Base-by-base conservation (phyloP, 2,113 vertebrate species). In the Isichthys henryi region DNA sequence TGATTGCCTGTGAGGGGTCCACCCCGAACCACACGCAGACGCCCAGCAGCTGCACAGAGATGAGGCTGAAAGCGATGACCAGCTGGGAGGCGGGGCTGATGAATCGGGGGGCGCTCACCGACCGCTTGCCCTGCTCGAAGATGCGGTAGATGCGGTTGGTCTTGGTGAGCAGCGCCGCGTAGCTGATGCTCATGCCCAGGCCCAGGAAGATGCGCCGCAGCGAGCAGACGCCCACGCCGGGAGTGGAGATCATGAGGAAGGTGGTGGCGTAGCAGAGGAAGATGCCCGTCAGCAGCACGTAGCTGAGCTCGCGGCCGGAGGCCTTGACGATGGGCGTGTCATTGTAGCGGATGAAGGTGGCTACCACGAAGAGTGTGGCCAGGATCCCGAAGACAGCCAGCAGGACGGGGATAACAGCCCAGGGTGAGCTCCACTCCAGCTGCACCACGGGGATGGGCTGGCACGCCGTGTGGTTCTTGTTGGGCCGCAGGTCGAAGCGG, bases 81-180 rank as follows among this genome's bases (percentile, higher is more conserved):
- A 99, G 94, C 96, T 99, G 98, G 0, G 98, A 99, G 35, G 98
- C 97, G 0, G 98, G 98, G 93, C 97, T 99, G 95, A 99, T 99
- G 92, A 98, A 98, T 31, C 97, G 95, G 0, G 98, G 98, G 9
- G 97, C 97, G 0, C 97, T 98, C 90, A 99, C 97, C 0, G 97
- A 98, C 94, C 97, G 97, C 93, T 99, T 99, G 93, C 98, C 98
- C 94, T 99, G 98, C 94, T 98, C 98, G 3, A 99, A 99, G 95
- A 99, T 99, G 93, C 98, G 97, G 95, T 99, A 99, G 94, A 99
- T 99, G 90, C 98, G 97, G 94, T 99, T 99, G 90, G 98, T 99
- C 96, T 99, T 99, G 94, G 98, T 99, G 74, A 99, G 97, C 92
- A 99, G 95, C 1, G 98, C 98, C 0, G 98, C 97, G 0, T 99